A percentile compares a stretch with the other conserved stretches of the same genome.
Evolutionary conservation across 2,888 invertebrate genomes (phyloP).

Genomic region (Smittia sp.): DNA sequence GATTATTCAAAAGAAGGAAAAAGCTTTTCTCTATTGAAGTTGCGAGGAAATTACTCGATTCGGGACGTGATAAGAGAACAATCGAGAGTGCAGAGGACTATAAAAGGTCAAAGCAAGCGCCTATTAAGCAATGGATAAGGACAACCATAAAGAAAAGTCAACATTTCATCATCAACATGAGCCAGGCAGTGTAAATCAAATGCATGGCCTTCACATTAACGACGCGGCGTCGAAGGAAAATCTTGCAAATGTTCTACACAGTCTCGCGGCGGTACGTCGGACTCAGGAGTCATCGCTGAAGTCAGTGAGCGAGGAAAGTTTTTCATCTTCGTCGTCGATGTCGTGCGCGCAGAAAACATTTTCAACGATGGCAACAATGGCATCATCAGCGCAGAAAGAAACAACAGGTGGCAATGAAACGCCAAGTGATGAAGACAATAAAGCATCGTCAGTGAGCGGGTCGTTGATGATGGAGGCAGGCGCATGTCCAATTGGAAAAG

Average conservation of each 20-base stretch:
- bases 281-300: slow-evolving; percentile 27
- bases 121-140: too few relatives aligned
- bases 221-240: background rate
- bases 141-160: too few relatives aligned
- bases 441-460: background rate
- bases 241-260: background rate
- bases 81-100: too few relatives aligned
- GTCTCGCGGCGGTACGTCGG: slow-evolving; percentile 19
- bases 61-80: too few relatives aligned
- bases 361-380: slow-evolving; percentile 2
- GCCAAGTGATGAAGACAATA: background rate
- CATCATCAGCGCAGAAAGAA: slow-evolving; percentile 11
- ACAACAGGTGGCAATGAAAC: slow-evolving; percentile 38
- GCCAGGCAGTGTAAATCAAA: too few relatives aligned
- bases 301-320: slow-evolving; percentile 12
- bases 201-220: too few relatives aligned
- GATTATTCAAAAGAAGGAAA: too few relatives aligned
- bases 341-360: background rate
- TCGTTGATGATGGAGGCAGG: slow-evolving; percentile 18
- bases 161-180: too few relatives aligned
- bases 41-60: too few relatives aligned
- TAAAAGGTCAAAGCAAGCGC: too few relatives aligned
- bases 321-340: slow-evolving; percentile 7
- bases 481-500: slow-evolving; percentile 34
- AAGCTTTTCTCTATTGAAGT: too few relatives aligned